Evolutionary conservation across 1,140 invertebrate species (phyloP), one percentile per base, ranked within the genome.

Genomic region (Belonocnema kinseyi): DNA sequence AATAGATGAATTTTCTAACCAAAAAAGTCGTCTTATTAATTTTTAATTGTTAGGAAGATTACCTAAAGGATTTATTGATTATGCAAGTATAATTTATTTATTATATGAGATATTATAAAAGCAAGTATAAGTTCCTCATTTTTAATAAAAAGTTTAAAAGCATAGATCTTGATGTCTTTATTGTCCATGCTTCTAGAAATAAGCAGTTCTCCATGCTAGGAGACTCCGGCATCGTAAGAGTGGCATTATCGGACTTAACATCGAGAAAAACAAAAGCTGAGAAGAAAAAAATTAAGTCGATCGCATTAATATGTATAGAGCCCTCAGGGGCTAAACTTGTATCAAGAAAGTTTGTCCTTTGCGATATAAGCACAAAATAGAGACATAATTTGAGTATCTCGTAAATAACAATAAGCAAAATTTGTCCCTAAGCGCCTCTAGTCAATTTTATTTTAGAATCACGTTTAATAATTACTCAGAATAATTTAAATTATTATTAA

Each of bases 271-370:
- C 12, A 7, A 46, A 66, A 66, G 40, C 1, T 40, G 26, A 13
- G 12, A 33, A 66, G 40, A 11, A 66, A 66, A 66, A 66, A 40
- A 14, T 66, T 16, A n/a, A 14, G 26, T 40, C 61, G 33, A 40
- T 66, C 26, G 26, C 61, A 66, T 66, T 40, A 66, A 66, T 66
- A 66, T 66, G 13, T 33, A 66, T 66, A n/a, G 61, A 46, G 61
- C 26, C 61, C 26, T 16, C 2, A 33, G 21, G 61, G 21, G 16
- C n/a, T 66, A 26, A 66, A 66, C 61, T 66, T 66, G n/a, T 66
- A 66, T 66, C 61, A 16, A 46, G 21, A 66, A 66, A 66, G 26
- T 46, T 66, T 66, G 40, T 66, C 33, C 61, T 0, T 4, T 16
- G 40, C 26, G 16, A 66, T 26, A 33, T 66, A 33, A 46, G 46